Percentiles rank a stretch among this genome's conserved stretches.
phyloP scores from a whole-genome alignment of 2,113 vertebrate species.

The Corydoras sp. region DNA sequence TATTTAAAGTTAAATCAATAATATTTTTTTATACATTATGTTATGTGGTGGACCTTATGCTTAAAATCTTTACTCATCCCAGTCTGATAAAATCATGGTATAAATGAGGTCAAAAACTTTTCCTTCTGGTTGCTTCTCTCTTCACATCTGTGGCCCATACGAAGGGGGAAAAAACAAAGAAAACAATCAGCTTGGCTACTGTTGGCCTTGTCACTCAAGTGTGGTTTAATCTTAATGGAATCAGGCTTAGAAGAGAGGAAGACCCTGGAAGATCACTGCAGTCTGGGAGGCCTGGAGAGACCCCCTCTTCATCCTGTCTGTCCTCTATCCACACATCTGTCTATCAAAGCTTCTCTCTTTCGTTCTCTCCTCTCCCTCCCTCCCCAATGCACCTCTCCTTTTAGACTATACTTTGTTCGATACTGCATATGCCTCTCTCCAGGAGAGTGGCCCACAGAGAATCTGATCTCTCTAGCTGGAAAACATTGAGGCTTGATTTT shows the following conservation, averaged over 20 bases:
- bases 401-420: neutral
- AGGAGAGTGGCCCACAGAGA: constrained; percentile 43
- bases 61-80: too few relatives aligned
- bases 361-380: constrained; percentile 50
- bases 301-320: constrained; percentile 66
- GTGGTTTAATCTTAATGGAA: constrained; percentile 85
- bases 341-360: constrained; percentile 68
- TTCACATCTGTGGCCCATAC: neutral
- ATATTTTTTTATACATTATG: too few relatives aligned
- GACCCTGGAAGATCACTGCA: constrained; percentile 80
- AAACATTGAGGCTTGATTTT: constrained; percentile 32
- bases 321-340: constrained; percentile 64
- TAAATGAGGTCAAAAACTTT: constrained; percentile 5
- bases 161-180: constrained; percentile 18
- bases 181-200: constrained; percentile 29
- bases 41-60: too few relatives aligned
- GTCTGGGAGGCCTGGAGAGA: constrained; percentile 72
- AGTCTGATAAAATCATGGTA: neutral
- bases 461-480: constrained; percentile 47
- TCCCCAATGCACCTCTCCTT: neutral
- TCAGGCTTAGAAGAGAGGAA: constrained; percentile 73
- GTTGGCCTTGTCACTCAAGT: constrained; percentile 63
- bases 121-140: neutral
- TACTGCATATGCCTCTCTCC: constrained; percentile 49
- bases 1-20: too few relatives aligned